Conservation (phyloP, 2,797 vertebrate species). For the Oreonectes daqikongensis region DNA sequence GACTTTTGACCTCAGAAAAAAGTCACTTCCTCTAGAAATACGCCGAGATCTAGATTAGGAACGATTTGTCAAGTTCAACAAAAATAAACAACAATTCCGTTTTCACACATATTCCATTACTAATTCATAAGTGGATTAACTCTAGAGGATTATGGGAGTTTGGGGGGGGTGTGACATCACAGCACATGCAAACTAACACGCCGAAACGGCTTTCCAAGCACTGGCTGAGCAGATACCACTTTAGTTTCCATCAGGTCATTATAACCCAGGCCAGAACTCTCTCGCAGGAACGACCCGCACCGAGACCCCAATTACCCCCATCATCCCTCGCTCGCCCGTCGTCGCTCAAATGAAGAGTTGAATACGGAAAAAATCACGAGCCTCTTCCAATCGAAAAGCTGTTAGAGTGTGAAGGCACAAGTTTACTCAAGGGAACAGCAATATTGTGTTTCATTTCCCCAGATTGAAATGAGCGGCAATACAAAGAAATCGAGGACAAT, state of each 20-base stretch:
- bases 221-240: constrained; percentile 71
- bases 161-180: constrained; percentile 15
- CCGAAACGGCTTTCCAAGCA: constrained; percentile 75
- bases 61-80: constrained; percentile 45
- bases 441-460: background rate
- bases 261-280: constrained; percentile 49
- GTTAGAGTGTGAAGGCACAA: constrained; percentile 9
- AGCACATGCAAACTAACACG: background rate
- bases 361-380: constrained; percentile 9
- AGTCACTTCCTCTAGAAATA: constrained; percentile 55
- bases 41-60: constrained; percentile 50
- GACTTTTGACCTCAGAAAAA: constrained; percentile 66
- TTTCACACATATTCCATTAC: constrained; percentile 65
- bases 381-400: constrained; percentile 15
- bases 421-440: constrained; percentile 7
- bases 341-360: constrained; percentile 9
- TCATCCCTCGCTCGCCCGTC: background rate
- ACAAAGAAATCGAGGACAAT: background rate
- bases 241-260: constrained; percentile 62
- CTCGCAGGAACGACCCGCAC: background rate
- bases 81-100: constrained; percentile 60
- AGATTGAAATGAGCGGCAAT: background rate
- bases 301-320: constrained; percentile 6
- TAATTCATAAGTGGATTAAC: constrained; percentile 72
- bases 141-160: constrained; percentile 18